Conservation (phyloP, 2,797 vertebrate genomes). For the Tachyglossus aculeatus region DNA sequence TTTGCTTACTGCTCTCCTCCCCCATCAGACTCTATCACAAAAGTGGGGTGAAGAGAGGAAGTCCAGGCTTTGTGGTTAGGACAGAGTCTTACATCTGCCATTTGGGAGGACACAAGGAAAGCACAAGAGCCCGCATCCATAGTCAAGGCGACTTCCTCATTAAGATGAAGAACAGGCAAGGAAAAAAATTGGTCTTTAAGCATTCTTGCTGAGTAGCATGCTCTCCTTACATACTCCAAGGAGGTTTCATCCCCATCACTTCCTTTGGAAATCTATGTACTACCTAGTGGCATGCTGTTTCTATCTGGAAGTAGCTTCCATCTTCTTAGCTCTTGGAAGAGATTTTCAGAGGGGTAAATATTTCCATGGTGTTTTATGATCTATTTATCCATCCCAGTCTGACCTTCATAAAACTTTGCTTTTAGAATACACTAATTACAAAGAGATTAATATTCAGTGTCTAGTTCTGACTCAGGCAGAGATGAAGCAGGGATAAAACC, state of each 20-base stretch:
- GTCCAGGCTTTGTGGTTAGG: not conserved
- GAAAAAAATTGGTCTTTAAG: constrained; percentile 34
- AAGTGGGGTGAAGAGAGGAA: not conserved
- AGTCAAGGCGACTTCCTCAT: not conserved
- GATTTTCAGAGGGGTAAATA: too few relatives aligned
- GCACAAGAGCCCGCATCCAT: not conserved
- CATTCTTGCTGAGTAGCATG: not conserved
- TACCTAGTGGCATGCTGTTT: not conserved
- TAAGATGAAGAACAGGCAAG: constrained; percentile 44
- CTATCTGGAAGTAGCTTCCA: not conserved
- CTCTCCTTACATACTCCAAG: constrained; percentile 17
- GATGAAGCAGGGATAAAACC: too few relatives aligned
- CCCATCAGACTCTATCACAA: constrained; percentile 3
- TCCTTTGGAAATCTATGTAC: constrained; percentile 20
- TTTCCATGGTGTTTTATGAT: too few relatives aligned
- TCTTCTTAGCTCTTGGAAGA: not conserved
- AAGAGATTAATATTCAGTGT: too few relatives aligned
- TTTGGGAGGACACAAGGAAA: constrained; percentile 3
- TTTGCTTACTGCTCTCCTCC: not conserved
- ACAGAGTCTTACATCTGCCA: constrained; percentile 16
- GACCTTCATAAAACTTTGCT: too few relatives aligned
- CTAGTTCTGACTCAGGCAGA: too few relatives aligned
- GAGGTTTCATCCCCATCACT: constrained; percentile 28
- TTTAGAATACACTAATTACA: too few relatives aligned
- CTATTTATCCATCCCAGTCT: too few relatives aligned